These are phyloP conservation scores for Pardalotus punctatus DNA, from an alignment of 2,113 vertebrate genomes.

Conservation along the genomic window DNA sequence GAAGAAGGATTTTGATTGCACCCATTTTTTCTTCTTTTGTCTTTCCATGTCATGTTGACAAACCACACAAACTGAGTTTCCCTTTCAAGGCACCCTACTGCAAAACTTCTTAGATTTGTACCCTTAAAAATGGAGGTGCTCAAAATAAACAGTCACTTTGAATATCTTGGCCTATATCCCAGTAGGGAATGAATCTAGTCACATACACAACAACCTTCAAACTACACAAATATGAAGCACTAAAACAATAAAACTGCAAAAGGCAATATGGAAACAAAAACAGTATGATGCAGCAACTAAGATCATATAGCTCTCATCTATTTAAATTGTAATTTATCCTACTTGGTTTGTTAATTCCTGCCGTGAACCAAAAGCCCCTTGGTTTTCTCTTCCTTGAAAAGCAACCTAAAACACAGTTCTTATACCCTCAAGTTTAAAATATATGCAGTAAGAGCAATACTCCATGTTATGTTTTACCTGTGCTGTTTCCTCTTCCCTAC, in stretches of 20 bases:
- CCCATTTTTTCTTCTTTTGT: background rate
- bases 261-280: background rate
- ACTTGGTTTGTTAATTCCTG: background rate
- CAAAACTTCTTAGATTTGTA: background rate
- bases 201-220: background rate
- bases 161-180: background rate
- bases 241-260: background rate
- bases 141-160: constrained; percentile 1
- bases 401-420: background rate
- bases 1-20: background rate
- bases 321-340: background rate
- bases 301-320: background rate
- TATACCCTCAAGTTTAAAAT: background rate
- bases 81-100: background rate
- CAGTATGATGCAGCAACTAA: background rate
- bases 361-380: background rate
- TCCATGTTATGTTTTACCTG: background rate
- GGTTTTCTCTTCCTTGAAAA: background rate
- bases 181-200: background rate
- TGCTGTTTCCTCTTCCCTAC: background rate
- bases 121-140: background rate
- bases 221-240: background rate
- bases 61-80: background rate
- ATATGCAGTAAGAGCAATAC: background rate
- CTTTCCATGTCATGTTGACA: background rate